Conservation (phyloP, 1,140 invertebrate species). For the Sipha flava region DNA sequence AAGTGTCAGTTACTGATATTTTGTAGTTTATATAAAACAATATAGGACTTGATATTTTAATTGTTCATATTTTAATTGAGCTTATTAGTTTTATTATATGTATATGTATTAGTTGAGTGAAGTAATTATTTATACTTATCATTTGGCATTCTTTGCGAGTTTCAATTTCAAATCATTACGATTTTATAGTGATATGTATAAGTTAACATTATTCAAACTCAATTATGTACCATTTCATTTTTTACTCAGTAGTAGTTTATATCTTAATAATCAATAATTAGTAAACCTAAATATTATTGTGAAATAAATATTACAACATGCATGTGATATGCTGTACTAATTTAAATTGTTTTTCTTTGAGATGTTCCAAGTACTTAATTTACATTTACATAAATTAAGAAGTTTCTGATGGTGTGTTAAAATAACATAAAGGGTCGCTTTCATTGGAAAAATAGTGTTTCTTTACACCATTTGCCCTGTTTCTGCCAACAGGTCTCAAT, state of each 20-base stretch:
- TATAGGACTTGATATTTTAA: not conserved
- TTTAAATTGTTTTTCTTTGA: not conserved
- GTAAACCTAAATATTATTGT: not conserved
- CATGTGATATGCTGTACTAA: not conserved
- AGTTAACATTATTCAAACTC: not conserved
- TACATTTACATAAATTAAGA: not conserved
- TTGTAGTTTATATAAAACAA: not conserved
- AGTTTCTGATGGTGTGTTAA: slow-evolving; percentile 23
- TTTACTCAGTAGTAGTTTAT: not conserved
- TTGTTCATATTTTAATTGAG: not conserved
- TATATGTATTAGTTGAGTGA: not conserved
- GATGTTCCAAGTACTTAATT: not conserved
- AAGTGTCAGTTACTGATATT: not conserved
- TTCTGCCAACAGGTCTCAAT: slow-evolving; percentile 75
- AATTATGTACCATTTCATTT: not conserved
- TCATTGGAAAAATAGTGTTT: slow-evolving; percentile 25
- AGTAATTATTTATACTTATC: not conserved
- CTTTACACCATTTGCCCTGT: slow-evolving; percentile 41
- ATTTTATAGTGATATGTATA: no score
- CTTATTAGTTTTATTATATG: not conserved
- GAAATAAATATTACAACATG: not conserved
- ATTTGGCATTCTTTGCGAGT: not conserved
- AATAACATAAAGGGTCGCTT: not conserved
- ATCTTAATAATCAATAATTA: not conserved
- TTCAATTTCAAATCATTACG: not conserved